Conservation (phyloP, 1,140 invertebrate genomes). For the Drosophila watanabei region DNA sequence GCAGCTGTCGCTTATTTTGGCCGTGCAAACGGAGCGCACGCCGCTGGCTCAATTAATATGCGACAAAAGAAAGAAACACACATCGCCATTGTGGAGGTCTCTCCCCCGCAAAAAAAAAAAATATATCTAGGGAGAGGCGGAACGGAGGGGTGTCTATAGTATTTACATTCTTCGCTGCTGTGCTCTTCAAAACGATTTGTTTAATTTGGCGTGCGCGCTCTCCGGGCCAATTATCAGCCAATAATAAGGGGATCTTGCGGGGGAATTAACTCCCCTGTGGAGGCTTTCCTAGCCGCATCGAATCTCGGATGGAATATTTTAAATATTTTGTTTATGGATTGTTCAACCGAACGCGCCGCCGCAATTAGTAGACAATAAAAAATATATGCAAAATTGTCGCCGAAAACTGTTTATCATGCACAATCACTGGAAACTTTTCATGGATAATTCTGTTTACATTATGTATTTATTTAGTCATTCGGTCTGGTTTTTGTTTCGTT, state of each 20-base stretch:
- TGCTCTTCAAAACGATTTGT: slow-evolving; percentile 51
- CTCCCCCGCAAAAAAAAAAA: slow-evolving; percentile 15
- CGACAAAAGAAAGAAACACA: slow-evolving; percentile 58
- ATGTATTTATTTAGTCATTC: slow-evolving; percentile 17
- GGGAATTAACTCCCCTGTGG: slow-evolving; percentile 35
- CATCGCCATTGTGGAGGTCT: slow-evolving; percentile 33
- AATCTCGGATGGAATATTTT: slow-evolving; percentile 27
- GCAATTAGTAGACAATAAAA: slow-evolving; percentile 26
- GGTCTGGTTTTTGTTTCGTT: slow-evolving; percentile 15
- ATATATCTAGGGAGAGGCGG: neutral
- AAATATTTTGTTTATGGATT: slow-evolving; percentile 53
- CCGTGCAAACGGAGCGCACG: slow-evolving; percentile 61
- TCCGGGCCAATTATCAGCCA: slow-evolving; percentile 51
- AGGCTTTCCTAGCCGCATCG: slow-evolving; percentile 17
- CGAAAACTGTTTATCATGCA: slow-evolving; percentile 42
- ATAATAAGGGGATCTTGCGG: slow-evolving; percentile 4
- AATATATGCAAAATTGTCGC: slow-evolving; percentile 53
- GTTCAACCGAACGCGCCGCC: slow-evolving; percentile 11
- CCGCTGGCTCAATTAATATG: slow-evolving; percentile 62
- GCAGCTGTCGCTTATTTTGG: slow-evolving; percentile 45
- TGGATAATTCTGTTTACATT: slow-evolving; percentile 42
- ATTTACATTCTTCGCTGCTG: slow-evolving; percentile 24
- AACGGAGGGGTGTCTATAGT: neutral
- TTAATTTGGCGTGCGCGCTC: slow-evolving; percentile 69
- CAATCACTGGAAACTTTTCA: slow-evolving; percentile 42